These are phyloP conservation scores for Meganola albula DNA, from an alignment of 2,888 invertebrate species.

Conservation along the genomic window DNA sequence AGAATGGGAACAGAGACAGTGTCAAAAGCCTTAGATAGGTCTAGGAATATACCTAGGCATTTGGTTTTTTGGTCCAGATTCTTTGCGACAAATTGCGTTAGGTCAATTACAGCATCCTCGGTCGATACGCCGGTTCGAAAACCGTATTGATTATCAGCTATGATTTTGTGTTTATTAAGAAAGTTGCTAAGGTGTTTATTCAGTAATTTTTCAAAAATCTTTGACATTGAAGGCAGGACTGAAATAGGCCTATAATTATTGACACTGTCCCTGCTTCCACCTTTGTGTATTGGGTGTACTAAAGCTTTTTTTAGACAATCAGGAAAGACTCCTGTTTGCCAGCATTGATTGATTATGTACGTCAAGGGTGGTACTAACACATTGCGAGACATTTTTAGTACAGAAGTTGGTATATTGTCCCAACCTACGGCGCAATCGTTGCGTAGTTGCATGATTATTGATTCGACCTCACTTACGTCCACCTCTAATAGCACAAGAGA, in stretches of 20 bases:
- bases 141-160: background rate
- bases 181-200: background rate
- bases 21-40: background rate
- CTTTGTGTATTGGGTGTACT: background rate
- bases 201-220: background rate
- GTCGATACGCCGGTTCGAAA: background rate
- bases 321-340: background rate
- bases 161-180: background rate
- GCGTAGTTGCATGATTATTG: background rate
- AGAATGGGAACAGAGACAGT: background rate
- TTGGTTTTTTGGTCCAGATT: background rate
- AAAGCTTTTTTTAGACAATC: background rate
- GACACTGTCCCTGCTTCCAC: background rate
- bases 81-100: background rate
- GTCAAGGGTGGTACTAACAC: background rate
- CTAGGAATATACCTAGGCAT: background rate
- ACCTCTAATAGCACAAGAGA: background rate
- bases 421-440: background rate
- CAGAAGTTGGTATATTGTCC: background rate
- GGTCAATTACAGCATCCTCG: background rate
- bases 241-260: conserved; percentile 1
- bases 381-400: background rate
- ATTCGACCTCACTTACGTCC: background rate
- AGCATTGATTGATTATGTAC: background rate
- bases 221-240: background rate